phyloP scores from a whole-genome alignment of 1,140 invertebrate genomes.

The Arctopsyche grandis region DNA sequence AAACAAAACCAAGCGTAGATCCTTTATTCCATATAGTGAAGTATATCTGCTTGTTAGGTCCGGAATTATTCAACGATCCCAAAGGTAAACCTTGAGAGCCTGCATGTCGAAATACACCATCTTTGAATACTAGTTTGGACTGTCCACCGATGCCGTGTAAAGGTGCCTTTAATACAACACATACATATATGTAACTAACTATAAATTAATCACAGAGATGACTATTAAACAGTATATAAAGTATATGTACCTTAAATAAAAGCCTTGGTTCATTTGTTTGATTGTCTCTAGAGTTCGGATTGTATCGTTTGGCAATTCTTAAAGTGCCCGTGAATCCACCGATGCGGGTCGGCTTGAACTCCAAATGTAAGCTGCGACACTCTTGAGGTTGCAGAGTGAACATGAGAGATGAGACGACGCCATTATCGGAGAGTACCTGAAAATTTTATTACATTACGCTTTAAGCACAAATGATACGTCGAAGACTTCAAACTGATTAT shows the following conservation, averaged over 20 bases:
- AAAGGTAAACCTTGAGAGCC: slow-evolving; percentile 47
- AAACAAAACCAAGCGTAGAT: slow-evolving; percentile 33
- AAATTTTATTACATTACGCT: neutral
- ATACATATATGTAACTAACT: too few relatives aligned
- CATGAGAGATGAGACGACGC: slow-evolving; percentile 20
- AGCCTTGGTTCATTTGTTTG: slow-evolving; percentile 29
- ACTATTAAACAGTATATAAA: neutral
- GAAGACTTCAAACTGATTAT: neutral
- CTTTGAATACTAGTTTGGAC: slow-evolving; percentile 45
- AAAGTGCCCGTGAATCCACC: slow-evolving; percentile 44
- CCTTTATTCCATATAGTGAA: slow-evolving; percentile 54
- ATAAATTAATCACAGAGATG: too few relatives aligned
- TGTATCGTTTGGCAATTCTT: slow-evolving; percentile 29
- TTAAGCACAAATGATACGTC: neutral
- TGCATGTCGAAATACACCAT: slow-evolving; percentile 49
- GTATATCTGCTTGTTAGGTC: slow-evolving; percentile 45
- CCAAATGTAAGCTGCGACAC: slow-evolving; percentile 44
- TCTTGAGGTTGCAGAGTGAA: slow-evolving; percentile 52
- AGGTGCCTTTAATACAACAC: slow-evolving; percentile 41
- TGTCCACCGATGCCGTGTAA: slow-evolving; percentile 47
- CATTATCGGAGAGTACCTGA: slow-evolving; percentile 42
- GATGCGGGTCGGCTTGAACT: slow-evolving; percentile 37
- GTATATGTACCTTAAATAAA: slow-evolving; percentile 41
- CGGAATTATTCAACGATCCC: slow-evolving; percentile 43
- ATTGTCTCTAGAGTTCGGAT: neutral